Evolutionary conservation across 2,888 invertebrate species (phyloP), one percentile per base, ranked within the genome.

Genomic region (Ferdinandea cuprea): DNA sequence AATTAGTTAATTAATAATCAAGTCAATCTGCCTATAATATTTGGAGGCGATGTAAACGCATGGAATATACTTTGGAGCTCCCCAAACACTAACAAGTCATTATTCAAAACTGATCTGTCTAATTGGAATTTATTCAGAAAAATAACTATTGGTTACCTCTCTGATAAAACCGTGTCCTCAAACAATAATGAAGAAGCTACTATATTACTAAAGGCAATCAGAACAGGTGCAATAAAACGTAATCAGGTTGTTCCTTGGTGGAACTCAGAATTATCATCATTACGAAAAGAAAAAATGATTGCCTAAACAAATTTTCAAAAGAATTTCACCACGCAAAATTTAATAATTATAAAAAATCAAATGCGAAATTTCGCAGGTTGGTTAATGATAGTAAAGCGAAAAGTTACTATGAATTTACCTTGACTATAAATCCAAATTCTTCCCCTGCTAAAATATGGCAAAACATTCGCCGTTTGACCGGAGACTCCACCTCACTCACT

Each of bases 11-110:
- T n/a, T n/a, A n/a, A n/a, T n/a, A 50, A 11, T 3, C 28, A 50
- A 30, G 2, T 15, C 4, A 7, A 50, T 15, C 9, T 9, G 1
- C 19, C 35, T 5, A 11, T 54, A 0, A 54, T 54, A 3, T 8
- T 54, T 6, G 54, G 40, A 9, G 56, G 56, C 2, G 40, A 37
- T 19, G 25, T 28, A 13, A 59, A 59, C 11, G 37, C 42, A 1
- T 59, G 50, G 48, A 59, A 11, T 15, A 50, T 15, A 1, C 25
- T 71, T 2, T 61, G 59, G 59, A 59, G 61, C n/a, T 68, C 56
- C 5, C 32, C 35, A 3, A 7, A 19, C 15, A 58, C 56, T 3
- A 58, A 58, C 8, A 46, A 35, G n/a, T 19, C 19, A 15, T 56
- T 46, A 68, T 68, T 56, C 1, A 58, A 69, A 58, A 48, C 37